Percentiles rank a stretch among this genome's conserved stretches.
Evolutionary conservation across 2,888 invertebrate genomes (phyloP).

Genomic region (Zeuzera pyrina): DNA sequence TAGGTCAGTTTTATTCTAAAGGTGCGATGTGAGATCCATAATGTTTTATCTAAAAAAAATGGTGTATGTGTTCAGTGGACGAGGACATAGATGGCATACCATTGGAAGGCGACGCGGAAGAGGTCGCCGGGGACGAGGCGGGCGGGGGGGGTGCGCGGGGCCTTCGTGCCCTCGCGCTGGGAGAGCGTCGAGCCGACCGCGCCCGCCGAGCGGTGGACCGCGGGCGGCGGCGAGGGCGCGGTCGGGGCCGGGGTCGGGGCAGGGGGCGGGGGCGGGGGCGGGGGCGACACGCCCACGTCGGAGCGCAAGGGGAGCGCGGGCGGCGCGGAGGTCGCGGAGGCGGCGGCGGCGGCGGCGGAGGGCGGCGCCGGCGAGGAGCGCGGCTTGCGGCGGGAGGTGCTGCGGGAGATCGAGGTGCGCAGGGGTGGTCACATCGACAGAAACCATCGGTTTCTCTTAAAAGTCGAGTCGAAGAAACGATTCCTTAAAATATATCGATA

Average conservation of each 20-base stretch:
- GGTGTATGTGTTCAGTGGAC: conserved; percentile 66
- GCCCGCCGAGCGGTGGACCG: conserved; percentile 80
- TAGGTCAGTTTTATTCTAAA: too few species aligned
- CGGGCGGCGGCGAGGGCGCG: conserved; percentile 13
- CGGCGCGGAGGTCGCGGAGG: conserved; percentile 97
- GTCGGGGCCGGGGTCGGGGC: conserved; percentile 18
- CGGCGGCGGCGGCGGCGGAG: too few species aligned
- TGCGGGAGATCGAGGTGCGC: conserved; percentile 95
- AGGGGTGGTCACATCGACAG: too few species aligned
- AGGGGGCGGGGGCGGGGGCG: too few species aligned
- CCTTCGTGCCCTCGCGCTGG: conserved; percentile 95
- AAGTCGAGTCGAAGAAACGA: too few species aligned
- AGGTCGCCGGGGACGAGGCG: conserved; percentile 29
- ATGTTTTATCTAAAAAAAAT: conserved; percentile 6
- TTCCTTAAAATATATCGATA: too few species aligned
- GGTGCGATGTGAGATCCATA: too few species aligned
- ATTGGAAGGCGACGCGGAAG: conserved; percentile 68
- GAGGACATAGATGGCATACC: conserved; percentile 85
- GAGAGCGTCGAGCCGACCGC: conserved; percentile 94
- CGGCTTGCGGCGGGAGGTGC: conserved; percentile 77
- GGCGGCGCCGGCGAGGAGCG: conserved; percentile 32
- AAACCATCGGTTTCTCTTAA: too few species aligned
- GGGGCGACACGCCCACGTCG: conserved; percentile 28
- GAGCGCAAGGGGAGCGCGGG: conserved; percentile 82
- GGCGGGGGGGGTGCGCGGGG: conserved; percentile 50